Evolutionary conservation across 2,888 invertebrate genomes (phyloP), one percentile per base, ranked within the genome.

Genomic region (Bursaphelenchus okinawaensis): DNA sequence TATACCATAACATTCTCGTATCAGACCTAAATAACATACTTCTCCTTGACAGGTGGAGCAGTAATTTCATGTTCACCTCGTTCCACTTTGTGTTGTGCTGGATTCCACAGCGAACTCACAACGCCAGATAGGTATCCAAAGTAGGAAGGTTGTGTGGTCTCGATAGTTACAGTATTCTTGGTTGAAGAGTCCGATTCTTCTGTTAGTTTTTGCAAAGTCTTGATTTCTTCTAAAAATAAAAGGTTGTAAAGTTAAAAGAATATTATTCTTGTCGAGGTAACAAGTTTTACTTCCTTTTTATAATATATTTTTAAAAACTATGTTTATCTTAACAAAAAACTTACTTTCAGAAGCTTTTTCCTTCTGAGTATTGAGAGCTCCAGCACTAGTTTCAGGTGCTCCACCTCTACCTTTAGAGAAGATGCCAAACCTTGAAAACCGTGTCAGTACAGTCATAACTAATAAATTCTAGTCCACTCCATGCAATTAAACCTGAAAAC

Each of bases 41-140:
- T 28, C n/a, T 64, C 54, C n/a, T 23, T 52, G 7, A 60, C 22
- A 4, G 54, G 50, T 52, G 24, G 65, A 20, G 23, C 66, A 68
- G 31, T 52, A 23, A 66, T 29, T 20, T n/a, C 12, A 26, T 63
- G 24, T n/a, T 65, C 7, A 1, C 62, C 52, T 6, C 22, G 29
- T 8, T 56, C 50, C 19, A 54, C 29, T 23, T 40, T 24, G 20
- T 28, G 24, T 4, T 24, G 19, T 24, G 31, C 19, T 16, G 54
- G 52, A 2, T 31, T 65, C 67, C 67, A 66, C n/a, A 66, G 29
- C 0, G 63, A 52, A n/a, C 62, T 50, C 20, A 68, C 60, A 7
- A 68, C 68, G 12, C 68, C 68, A 9, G 59, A 51, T 6, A 68
- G 59, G 51, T 68, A 68, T 12, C 68, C 68, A 16, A 68, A 55